These are phyloP conservation scores for Brachionus angularis DNA, from an alignment of 1,140 invertebrate genomes.

Conservation along the genomic window DNA sequence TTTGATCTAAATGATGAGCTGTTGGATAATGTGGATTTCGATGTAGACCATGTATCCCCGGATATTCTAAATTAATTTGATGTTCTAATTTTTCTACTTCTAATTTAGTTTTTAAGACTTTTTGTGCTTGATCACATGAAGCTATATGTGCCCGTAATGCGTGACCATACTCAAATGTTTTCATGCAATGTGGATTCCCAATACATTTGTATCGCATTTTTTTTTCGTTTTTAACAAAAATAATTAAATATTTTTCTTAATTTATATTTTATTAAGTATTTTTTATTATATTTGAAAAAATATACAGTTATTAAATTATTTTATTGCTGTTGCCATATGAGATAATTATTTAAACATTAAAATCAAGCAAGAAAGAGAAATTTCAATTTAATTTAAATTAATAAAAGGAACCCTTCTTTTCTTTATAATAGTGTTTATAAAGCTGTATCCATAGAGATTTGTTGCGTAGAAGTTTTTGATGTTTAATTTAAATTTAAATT, in stretches of 20 bases:
- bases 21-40: conserved; percentile 28
- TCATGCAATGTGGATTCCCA: conserved; percentile 37
- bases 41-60: conserved; percentile 31
- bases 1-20: conserved; percentile 32
- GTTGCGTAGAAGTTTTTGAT: background rate
- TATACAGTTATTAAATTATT: no score
- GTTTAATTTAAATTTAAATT: background rate
- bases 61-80: conserved; percentile 27
- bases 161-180: conserved; percentile 38
- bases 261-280: conserved; percentile 19
- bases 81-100: conserved; percentile 18
- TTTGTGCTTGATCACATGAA: conserved; percentile 38
- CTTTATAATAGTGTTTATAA: no score
- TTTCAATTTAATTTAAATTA: no score
- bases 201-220: conserved; percentile 42
- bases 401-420: no score
- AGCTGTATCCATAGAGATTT: conserved; percentile 23
- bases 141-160: conserved; percentile 35
- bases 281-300: no score
- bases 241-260: background rate
- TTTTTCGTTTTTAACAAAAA: background rate
- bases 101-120: background rate
- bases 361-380: no score
- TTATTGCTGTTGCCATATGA: conserved; percentile 32
- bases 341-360: no score